Evolutionary conservation across 2,113 vertebrate genomes (phyloP).

Genomic region (Semnopithecus entellus): DNA sequence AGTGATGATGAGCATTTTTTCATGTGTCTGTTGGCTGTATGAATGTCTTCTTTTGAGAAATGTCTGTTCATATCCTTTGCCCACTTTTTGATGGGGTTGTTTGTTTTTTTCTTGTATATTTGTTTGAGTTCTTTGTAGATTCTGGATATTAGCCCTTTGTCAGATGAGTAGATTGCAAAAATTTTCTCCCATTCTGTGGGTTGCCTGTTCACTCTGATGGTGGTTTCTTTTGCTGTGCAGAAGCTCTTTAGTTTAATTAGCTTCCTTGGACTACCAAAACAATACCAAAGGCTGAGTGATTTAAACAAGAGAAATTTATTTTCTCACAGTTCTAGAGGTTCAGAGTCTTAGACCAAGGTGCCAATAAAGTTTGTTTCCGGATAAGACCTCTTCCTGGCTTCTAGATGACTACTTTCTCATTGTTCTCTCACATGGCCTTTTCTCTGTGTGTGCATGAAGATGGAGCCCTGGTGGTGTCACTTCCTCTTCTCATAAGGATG

Average conservation of each 20-base stretch:
- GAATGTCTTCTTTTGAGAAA: no score
- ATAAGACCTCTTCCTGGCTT: not conserved
- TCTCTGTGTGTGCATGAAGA: not conserved
- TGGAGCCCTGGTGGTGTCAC: not conserved
- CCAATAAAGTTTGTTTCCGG: not conserved
- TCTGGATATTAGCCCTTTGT: no score
- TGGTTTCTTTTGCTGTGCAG: no score
- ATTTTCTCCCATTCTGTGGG: no score
- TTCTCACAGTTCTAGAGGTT: not conserved
- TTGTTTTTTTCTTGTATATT: no score
- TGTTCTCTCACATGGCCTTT: not conserved
- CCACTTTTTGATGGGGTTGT: no score
- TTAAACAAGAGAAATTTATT: not conserved
- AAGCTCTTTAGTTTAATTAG: not conserved
- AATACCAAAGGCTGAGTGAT: not conserved
- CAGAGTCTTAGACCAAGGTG: not conserved
- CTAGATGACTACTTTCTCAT: not conserved
- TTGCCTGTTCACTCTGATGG: no score
- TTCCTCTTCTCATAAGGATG: not conserved
- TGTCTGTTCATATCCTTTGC: no score
- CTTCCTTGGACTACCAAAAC: not conserved
- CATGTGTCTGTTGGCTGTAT: no score
- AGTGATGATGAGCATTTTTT: no score
- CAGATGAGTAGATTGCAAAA: no score
- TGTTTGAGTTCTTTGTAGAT: no score